Evolutionary conservation across 2,113 vertebrate genomes (phyloP).

Genomic region (Candoia aspera): DNA sequence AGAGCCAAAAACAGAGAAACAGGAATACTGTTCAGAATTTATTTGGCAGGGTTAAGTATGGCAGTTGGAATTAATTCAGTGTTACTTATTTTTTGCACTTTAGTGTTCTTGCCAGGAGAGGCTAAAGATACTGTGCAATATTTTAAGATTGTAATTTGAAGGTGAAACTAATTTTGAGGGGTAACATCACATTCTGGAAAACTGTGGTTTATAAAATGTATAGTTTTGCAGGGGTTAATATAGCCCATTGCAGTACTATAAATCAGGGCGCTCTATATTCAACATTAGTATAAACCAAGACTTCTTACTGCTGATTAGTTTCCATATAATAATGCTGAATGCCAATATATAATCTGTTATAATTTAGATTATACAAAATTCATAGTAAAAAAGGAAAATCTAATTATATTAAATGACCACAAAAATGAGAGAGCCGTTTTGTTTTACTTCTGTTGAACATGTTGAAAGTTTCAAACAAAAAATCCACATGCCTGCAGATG

Average conservation of each 20-base stretch:
- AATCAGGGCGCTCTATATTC: neutral
- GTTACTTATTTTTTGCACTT: neutral
- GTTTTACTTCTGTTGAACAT: neutral
- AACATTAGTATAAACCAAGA: neutral
- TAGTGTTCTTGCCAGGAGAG: neutral
- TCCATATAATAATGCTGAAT: neutral
- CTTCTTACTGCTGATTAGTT: neutral
- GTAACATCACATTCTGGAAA: neutral
- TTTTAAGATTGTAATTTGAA: neutral
- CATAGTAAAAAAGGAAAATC: neutral
- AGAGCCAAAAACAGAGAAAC: neutral
- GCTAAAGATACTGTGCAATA: neutral
- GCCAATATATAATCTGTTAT: neutral
- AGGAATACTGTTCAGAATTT: neutral
- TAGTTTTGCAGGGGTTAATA: neutral
- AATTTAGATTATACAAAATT: slow-evolving; percentile 13
- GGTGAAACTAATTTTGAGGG: neutral
- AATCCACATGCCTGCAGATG: neutral
- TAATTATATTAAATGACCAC: neutral
- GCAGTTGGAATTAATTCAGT: slow-evolving; percentile 8
- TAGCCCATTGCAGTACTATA: neutral
- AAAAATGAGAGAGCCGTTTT: neutral
- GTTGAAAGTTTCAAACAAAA: neutral
- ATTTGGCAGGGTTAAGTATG: neutral
- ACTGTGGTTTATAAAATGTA: neutral